These are phyloP conservation scores for Balanococcus diminutus DNA, from an alignment of 2,888 invertebrate species.

Conservation along the genomic window DNA sequence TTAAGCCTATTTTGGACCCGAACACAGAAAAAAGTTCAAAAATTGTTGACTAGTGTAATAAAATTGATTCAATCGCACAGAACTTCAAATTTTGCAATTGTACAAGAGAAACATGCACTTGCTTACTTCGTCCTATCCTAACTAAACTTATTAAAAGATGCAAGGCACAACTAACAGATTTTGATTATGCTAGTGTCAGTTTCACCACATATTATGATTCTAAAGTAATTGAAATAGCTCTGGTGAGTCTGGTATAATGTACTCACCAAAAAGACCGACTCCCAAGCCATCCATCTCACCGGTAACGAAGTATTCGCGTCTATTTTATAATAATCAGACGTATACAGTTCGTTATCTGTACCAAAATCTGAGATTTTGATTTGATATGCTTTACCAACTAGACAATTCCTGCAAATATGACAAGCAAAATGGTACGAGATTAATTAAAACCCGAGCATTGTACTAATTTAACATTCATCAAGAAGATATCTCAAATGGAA, in stretches of 20 bases:
- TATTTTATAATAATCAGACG: conserved; percentile 80
- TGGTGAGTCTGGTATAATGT: too few relatives aligned
- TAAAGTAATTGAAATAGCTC: background rate
- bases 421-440: background rate
- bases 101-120: too few relatives aligned
- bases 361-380: conserved; percentile 86
- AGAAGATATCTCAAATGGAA: background rate
- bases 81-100: too few relatives aligned
- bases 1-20: too few relatives aligned
- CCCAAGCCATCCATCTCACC: conserved; percentile 90
- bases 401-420: conserved; percentile 71
- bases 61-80: too few relatives aligned
- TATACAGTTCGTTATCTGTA: conserved; percentile 80
- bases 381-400: conserved; percentile 81
- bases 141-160: too few relatives aligned
- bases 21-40: too few relatives aligned
- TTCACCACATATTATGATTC: background rate
- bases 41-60: too few relatives aligned
- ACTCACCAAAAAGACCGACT: conserved; percentile 72
- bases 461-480: background rate
- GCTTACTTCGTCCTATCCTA: too few relatives aligned
- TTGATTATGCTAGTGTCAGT: background rate
- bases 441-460: background rate
- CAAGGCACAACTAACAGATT: background rate
- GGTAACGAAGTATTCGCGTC: conserved; percentile 80